Evolutionary conservation across 1,140 invertebrate genomes (phyloP).

Genomic region (Tetraneura akinire): DNA sequence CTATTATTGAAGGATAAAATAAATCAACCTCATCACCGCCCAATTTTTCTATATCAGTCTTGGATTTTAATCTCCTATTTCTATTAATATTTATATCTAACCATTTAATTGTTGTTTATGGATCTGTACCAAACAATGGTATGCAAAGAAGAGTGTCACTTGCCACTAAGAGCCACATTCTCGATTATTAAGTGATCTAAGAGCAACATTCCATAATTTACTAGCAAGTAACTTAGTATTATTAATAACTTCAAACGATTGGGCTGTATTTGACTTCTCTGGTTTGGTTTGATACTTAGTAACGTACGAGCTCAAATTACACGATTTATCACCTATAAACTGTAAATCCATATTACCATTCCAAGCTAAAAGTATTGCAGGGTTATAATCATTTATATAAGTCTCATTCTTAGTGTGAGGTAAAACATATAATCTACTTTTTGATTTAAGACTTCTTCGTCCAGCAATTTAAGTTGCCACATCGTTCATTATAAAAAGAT

Average conservation of each 20-base stretch:
- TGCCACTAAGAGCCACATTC: slow-evolving; percentile 55
- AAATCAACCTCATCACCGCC: slow-evolving; percentile 55
- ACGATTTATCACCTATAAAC: background rate
- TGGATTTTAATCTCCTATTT: slow-evolving; percentile 53
- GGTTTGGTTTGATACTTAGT: slow-evolving; percentile 55
- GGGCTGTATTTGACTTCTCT: slow-evolving; percentile 53
- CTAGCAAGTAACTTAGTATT: slow-evolving; percentile 53
- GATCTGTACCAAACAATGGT: slow-evolving; percentile 55
- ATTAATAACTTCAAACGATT: slow-evolving; percentile 53
- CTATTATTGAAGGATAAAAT: slow-evolving; percentile 52
- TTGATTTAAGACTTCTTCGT: background rate
- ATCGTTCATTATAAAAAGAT: background rate
- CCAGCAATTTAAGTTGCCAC: background rate
- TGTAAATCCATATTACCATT: background rate
- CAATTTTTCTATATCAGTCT: slow-evolving; percentile 54
- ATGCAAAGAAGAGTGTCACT: slow-evolving; percentile 54
- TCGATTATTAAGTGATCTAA: slow-evolving; percentile 54
- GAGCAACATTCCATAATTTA: slow-evolving; percentile 53
- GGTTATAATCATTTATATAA: slow-evolving; percentile 4
- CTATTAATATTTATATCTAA: slow-evolving; percentile 54
- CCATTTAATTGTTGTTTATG: slow-evolving; percentile 55
- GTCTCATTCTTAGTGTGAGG: background rate
- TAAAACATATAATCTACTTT: background rate
- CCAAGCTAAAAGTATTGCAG: background rate
- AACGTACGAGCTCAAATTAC: slow-evolving; percentile 10